These are phyloP conservation scores for Phataginus tricuspis DNA, from an alignment of 2,797 vertebrate genomes.

Conservation along the genomic window DNA sequence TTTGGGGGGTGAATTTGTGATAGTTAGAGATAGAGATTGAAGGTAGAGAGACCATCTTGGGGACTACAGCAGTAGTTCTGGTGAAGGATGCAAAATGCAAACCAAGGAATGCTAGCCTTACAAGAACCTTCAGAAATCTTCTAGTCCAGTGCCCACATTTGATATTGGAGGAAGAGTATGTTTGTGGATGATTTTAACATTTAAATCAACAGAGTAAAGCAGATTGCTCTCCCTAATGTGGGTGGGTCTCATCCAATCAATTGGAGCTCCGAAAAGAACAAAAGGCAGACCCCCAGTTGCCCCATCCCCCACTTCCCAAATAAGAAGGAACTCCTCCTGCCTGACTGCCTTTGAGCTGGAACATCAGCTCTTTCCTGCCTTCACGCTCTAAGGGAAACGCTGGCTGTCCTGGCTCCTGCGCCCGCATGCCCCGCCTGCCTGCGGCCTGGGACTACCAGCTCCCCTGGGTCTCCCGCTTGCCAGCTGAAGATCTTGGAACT, in stretches of 20 bases:
- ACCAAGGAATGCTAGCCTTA: not conserved
- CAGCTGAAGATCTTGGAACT: not conserved
- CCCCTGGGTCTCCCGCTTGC: not conserved
- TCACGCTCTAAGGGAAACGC: not conserved
- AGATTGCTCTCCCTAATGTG: not conserved
- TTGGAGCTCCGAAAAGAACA: not conserved
- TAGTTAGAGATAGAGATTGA: not conserved
- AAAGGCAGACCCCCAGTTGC: not conserved
- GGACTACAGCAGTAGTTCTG: not conserved
- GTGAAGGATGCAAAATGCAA: not conserved
- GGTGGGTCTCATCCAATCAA: not conserved
- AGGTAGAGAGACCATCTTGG: not conserved
- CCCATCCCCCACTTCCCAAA: not conserved
- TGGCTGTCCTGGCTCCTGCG: not conserved
- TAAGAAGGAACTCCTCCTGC: not conserved
- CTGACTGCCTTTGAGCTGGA: not conserved
- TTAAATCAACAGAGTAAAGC: not conserved
- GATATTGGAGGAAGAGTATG: not conserved
- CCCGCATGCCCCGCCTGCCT: not conserved
- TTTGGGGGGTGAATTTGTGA: not conserved
- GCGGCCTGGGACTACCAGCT: not conserved
- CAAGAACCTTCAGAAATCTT: not conserved
- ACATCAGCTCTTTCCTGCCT: not conserved
- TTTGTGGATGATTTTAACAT: conserved; percentile 26
- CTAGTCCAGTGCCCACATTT: not conserved